A percentile compares a stretch with the other conserved stretches of the same genome.
Evolutionary conservation across 2,797 vertebrate species (phyloP).

Genomic region (Salarias fasciatus): DNA sequence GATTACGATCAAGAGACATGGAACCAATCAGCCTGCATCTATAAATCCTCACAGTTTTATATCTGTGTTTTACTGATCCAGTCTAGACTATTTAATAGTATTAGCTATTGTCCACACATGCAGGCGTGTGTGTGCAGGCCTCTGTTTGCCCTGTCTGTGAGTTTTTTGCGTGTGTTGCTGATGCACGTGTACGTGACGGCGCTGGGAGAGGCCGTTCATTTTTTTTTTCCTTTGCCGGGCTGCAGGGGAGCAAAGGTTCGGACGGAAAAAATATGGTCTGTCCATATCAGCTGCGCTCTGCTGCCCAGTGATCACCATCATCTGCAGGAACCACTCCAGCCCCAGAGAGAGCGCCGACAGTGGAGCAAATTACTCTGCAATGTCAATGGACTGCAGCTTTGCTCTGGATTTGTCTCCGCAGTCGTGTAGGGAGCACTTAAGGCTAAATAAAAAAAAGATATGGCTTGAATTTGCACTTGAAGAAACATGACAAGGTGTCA

Average conservation of each 20-base stretch:
- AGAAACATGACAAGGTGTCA: constrained; percentile 26
- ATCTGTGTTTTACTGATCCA: constrained; percentile 29
- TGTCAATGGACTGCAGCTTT: constrained; percentile 34
- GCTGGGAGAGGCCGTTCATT: constrained; percentile 18
- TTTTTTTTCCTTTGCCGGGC: constrained; percentile 16
- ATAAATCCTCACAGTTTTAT: constrained; percentile 34
- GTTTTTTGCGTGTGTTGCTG: neutral
- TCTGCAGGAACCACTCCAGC: constrained; percentile 15
- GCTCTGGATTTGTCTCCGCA: constrained; percentile 30
- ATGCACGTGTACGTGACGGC: constrained; percentile 2
- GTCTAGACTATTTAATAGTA: constrained; percentile 48
- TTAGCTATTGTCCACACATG: constrained; percentile 8
- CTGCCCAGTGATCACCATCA: constrained; percentile 40
- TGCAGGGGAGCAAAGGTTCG: constrained; percentile 13
- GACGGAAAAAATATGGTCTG: constrained; percentile 28
- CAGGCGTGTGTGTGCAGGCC: constrained; percentile 19
- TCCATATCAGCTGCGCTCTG: constrained; percentile 16
- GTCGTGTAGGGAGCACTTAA: constrained; percentile 17
- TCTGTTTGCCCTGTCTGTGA: constrained; percentile 12
- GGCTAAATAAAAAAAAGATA: constrained; percentile 9
- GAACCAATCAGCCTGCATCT: constrained; percentile 31
- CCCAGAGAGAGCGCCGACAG: constrained; percentile 36
- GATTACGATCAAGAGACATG: constrained; percentile 44
- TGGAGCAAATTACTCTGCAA: constrained; percentile 48
- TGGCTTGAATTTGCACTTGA: constrained; percentile 13